These are phyloP conservation scores for Piscicola geometra DNA, from an alignment of 2,888 invertebrate genomes.

Conservation along the genomic window DNA sequence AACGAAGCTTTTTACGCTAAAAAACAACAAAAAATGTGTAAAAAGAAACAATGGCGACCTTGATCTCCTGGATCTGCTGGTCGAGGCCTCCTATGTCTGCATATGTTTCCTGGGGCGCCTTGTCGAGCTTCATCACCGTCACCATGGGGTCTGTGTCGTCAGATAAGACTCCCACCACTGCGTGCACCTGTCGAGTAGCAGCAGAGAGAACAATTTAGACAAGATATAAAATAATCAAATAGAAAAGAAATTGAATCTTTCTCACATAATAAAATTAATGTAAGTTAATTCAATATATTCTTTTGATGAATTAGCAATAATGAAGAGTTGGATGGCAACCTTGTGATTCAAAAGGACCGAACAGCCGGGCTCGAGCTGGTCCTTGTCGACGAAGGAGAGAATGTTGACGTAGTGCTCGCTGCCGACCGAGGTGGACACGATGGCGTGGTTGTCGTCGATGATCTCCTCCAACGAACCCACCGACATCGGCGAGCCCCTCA, in stretches of 20 bases:
- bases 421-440: constrained; percentile 96
- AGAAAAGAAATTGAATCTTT: too few species aligned
- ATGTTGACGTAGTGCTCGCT: constrained; percentile 99
- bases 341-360: constrained; percentile 97
- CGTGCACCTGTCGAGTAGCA: constrained; percentile 84
- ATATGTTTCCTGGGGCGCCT: constrained; percentile 98
- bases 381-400: constrained; percentile 97
- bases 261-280: too few species aligned
- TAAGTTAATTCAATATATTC: too few species aligned
- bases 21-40: too few species aligned
- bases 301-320: too few species aligned
- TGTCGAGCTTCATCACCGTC: constrained; percentile 98
- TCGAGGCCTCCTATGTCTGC: constrained; percentile 97
- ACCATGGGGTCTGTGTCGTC: constrained; percentile 99
- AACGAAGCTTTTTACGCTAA: too few species aligned
- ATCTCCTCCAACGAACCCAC: constrained; percentile 99
- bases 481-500: constrained; percentile 98
- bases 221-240: too few species aligned
- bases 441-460: constrained; percentile 99
- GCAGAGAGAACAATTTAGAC: too few species aligned
- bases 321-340: too few species aligned
- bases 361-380: constrained; percentile 96
- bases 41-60: constrained; percentile 59
- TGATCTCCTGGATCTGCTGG: constrained; percentile 94
- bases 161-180: constrained; percentile 95